A percentile compares a stretch with the other conserved stretches of the same genome.
These are phyloP conservation scores for Epinephelus lanceolatus DNA, from an alignment of 2,113 vertebrate species.

Conservation along the genomic window DNA sequence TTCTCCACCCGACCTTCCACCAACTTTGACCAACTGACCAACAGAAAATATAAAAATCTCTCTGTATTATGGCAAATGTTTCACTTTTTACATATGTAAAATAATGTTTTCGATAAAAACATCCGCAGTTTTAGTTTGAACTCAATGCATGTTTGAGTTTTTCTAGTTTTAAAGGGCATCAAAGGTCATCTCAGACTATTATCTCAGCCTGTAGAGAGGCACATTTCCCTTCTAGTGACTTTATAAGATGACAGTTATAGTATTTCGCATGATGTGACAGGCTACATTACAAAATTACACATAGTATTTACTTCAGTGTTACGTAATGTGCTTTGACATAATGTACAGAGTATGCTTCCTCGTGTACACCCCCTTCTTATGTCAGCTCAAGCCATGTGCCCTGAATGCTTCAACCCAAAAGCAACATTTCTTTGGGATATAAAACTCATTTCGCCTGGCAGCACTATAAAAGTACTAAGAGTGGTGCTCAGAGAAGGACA, in stretches of 20 bases:
- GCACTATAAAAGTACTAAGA: slow-evolving; percentile 33
- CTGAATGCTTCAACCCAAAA: slow-evolving; percentile 21
- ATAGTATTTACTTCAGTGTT: not conserved
- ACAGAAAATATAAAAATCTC: not conserved
- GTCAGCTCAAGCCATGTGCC: not conserved
- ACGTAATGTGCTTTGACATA: not conserved
- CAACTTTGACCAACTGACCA: not conserved
- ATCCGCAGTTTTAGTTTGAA: not conserved
- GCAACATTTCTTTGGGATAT: slow-evolving; percentile 10
- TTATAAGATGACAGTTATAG: not conserved
- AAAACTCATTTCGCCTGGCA: slow-evolving; percentile 23
- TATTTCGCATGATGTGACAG: not conserved
- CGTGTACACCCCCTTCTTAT: not conserved
- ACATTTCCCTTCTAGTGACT: not conserved
- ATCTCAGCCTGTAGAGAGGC: not conserved
- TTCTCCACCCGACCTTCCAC: not conserved
- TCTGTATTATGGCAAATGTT: not conserved
- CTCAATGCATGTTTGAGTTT: not conserved
- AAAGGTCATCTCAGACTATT: not conserved
- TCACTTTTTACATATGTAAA: not conserved
- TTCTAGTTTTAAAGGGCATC: not conserved
- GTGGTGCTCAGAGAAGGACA: slow-evolving; percentile 30
- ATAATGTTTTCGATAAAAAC: not conserved
- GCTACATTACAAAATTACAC: not conserved
- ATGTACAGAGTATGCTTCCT: not conserved